phyloP scores from a whole-genome alignment of 1,140 invertebrate genomes.

The Scaptomyza graminum region DNA sequence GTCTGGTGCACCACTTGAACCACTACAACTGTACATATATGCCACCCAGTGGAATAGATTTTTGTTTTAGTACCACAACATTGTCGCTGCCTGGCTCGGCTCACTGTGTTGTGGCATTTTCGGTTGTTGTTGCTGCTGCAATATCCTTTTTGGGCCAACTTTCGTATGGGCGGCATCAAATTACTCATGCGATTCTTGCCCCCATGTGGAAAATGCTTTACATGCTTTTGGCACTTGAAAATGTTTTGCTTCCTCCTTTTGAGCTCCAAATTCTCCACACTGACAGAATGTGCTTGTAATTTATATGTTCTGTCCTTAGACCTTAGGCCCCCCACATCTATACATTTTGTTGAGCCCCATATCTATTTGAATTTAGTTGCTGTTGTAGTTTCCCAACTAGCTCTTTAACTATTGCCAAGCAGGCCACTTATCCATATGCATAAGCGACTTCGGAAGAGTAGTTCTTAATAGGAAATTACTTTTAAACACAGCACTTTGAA shows the following conservation, averaged over 20 bases:
- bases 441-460: background rate
- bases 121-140: conserved; percentile 12
- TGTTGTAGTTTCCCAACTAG: background rate
- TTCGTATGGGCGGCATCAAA: conserved; percentile 17
- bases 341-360: conserved; percentile 12
- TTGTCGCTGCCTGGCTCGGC: conserved; percentile 35
- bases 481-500: background rate
- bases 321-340: conserved; percentile 1
- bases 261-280: background rate
- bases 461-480: background rate
- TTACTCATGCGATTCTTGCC: conserved; percentile 11
- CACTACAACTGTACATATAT: background rate
- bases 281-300: conserved; percentile 29
- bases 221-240: conserved; percentile 48
- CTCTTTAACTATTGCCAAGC: background rate
- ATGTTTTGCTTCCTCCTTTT: conserved; percentile 13
- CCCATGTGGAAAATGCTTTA: conserved; percentile 33
- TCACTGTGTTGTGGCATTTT: conserved; percentile 24
- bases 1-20: conserved; percentile 22
- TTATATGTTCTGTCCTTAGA: conserved; percentile 30
- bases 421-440: conserved; percentile 6
- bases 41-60: conserved; percentile 12
- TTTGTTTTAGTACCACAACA: conserved; percentile 55
- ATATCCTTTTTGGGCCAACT: conserved; percentile 14
- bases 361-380: conserved; percentile 7